Conservation (phyloP, 2,888 invertebrate species). For the Rotaria socialis region DNA sequence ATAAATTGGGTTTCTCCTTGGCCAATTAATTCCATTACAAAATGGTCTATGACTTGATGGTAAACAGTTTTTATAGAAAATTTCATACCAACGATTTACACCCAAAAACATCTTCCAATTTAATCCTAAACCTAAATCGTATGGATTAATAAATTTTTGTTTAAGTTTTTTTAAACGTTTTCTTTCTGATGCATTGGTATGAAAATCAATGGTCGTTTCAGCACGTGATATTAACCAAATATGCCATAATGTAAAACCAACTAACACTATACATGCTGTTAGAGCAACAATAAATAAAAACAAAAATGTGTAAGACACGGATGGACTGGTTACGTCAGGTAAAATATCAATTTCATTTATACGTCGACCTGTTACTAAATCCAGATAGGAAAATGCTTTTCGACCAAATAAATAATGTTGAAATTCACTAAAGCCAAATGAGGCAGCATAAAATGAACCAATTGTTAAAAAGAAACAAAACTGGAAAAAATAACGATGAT, state of each 20-base stretch:
- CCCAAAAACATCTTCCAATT: slow-evolving; percentile 89
- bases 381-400: background rate
- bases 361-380: background rate
- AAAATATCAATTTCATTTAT: background rate
- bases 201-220: slow-evolving; percentile 9
- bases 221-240: slow-evolving; percentile 12
- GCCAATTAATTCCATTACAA: slow-evolving; percentile 78
- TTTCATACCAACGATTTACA: slow-evolving; percentile 66
- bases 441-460: slow-evolving; percentile 67
- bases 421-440: slow-evolving; percentile 58
- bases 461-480: slow-evolving; percentile 84
- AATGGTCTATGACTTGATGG: slow-evolving; percentile 79
- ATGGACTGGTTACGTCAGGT: background rate
- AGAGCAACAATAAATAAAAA: slow-evolving; percentile 22
- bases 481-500: slow-evolving; percentile 85
- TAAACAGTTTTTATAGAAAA: slow-evolving; percentile 61
- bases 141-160: slow-evolving; percentile 69
- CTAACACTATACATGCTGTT: background rate
- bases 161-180: background rate
- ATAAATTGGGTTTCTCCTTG: background rate
- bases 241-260: slow-evolving; percentile 20
- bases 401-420: slow-evolving; percentile 50
- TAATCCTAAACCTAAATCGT: slow-evolving; percentile 76
- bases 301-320: background rate
- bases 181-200: background rate